Evolutionary conservation across 1,140 invertebrate genomes (phyloP).

Genomic region (Dinothrombium tinctorium): DNA sequence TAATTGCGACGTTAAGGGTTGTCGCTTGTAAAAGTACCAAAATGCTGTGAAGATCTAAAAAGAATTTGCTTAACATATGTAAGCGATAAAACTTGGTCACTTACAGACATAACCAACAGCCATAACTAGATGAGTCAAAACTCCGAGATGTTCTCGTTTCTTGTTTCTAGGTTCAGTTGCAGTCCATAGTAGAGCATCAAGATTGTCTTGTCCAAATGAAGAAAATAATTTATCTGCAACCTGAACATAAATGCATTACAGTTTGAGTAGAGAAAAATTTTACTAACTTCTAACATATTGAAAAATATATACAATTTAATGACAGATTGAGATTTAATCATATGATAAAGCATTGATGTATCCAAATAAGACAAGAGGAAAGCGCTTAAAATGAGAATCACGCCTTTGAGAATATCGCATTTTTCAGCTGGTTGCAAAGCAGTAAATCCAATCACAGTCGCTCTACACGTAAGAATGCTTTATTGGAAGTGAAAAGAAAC

Average conservation of each 20-base stretch:
- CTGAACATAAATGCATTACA: constrained; percentile 18
- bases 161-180: constrained; percentile 69
- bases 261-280: constrained; percentile 4
- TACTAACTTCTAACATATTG: constrained; percentile 83
- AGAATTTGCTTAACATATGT: constrained; percentile 5
- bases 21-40: constrained; percentile 83
- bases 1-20: constrained; percentile 93
- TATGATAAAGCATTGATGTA: constrained; percentile 93
- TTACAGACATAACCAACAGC: constrained; percentile 77
- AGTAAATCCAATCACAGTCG: not conserved
- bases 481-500: constrained; percentile 18
- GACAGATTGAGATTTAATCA: constrained; percentile 92
- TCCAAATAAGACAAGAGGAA: constrained; percentile 70
- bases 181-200: constrained; percentile 92
- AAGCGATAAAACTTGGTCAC: not conserved
- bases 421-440: constrained; percentile 69
- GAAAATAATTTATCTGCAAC: constrained; percentile 80
- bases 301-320: constrained; percentile 99
- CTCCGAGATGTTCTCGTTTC: constrained; percentile 45
- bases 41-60: constrained; percentile 59
- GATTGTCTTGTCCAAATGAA: constrained; percentile 90
- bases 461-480: not conserved
- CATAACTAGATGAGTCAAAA: constrained; percentile 64
- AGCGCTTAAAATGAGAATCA: constrained; percentile 59
- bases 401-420: constrained; percentile 82